Evolutionary conservation across 2,888 invertebrate species (phyloP), one percentile per base, ranked within the genome.

Genomic region (Muscina levida): DNA sequence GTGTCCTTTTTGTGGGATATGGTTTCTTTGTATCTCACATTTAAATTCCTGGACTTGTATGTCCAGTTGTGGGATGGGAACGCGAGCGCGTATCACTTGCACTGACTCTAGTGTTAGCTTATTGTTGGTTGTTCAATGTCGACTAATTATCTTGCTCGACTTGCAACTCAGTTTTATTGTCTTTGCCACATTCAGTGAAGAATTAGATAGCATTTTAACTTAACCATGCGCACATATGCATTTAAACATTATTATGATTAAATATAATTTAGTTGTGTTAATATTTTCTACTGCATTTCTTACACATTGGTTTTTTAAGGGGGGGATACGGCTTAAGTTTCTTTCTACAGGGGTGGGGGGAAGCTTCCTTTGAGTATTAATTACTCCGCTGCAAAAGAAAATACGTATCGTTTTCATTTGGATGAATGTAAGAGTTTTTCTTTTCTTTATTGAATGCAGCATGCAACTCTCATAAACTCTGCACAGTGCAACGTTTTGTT

Each of bases 161-260:
- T 86, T 87, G 87, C 88, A 86, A 87, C 90, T 87, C 88, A 86
- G 89, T 90, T 90, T 90, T 90, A 90, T 90, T 89, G 89, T 87
- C 85, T 88, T 80, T 84, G 83, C 78, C 68, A 67, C 82, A 73
- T 22, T 22, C 31, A 31, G 31, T 8, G 31, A 3, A 31, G 31
- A 31, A 31, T 48, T 74, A 22, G 46, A 65, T 31, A 77, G 66
- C 31, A 31, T 31, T 31, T 31, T 3, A 31, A 31, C 4, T 31
- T 31, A 53, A 77, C 65, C 71, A 71, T 72, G 39, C 42, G 37
- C 13, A 42, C 42, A 31, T 31, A 5, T 31, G 31, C 44, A 65
- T 68, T 51, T 76, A 68, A 62, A 42, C 76, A 74, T 67, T 81
- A 74, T 62, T 77, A 73, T 71, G 70, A 66, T 77, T 77, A 76